Evolutionary conservation across 2,113 vertebrate species (phyloP).

Genomic region (Vidua macroura): DNA sequence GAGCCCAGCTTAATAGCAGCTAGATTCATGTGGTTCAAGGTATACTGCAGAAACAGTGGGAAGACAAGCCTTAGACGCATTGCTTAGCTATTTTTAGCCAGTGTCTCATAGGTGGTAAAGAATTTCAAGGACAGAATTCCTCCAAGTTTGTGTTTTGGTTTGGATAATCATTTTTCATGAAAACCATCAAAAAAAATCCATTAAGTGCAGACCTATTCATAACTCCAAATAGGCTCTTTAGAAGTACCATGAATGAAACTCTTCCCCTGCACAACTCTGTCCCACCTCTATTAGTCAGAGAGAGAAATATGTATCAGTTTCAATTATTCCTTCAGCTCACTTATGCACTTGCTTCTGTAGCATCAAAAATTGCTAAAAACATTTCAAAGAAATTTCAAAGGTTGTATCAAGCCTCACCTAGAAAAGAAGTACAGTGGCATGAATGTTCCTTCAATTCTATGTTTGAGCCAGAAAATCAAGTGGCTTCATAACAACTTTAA

Average conservation of each 20-base stretch:
- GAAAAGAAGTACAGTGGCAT: not conserved
- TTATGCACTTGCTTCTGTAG: not conserved
- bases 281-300: not conserved
- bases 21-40: not conserved
- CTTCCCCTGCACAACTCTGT: not conserved
- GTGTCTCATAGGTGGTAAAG: not conserved
- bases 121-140: not conserved
- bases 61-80: not conserved
- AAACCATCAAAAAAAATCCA: not conserved
- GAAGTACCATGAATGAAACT: not conserved
- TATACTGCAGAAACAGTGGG: not conserved
- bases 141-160: not conserved
- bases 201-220: not conserved
- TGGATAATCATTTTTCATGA: not conserved
- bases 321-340: not conserved
- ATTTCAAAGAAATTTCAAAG: not conserved
- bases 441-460: not conserved
- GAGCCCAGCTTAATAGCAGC: not conserved
- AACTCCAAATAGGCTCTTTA: not conserved
- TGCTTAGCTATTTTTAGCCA: not conserved
- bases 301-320: not conserved
- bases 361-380: not conserved
- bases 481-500: not conserved
- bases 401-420: not conserved
- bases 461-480: not conserved